A percentile compares a stretch with the other conserved stretches of the same genome.
phyloP scores from a whole-genome alignment of 2,113 vertebrate species.

The Uria lomvia region DNA sequence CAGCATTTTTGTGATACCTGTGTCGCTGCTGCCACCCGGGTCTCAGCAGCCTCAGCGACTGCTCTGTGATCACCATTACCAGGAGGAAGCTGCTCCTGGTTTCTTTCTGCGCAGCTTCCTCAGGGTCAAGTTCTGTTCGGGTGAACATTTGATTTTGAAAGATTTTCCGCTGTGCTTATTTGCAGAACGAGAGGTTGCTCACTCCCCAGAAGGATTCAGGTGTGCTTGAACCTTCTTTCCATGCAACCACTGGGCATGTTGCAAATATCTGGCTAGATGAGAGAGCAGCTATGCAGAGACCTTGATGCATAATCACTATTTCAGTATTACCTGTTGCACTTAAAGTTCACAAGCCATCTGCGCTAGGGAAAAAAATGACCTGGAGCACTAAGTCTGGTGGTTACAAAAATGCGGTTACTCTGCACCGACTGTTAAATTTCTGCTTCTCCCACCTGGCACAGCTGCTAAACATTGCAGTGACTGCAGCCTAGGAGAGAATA shows the following conservation, averaged over 20 bases:
- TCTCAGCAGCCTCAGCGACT: not conserved
- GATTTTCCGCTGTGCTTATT: not conserved
- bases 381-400: not conserved
- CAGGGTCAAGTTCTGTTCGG: not conserved
- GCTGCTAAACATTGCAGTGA: not conserved
- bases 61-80: not conserved
- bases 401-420: not conserved
- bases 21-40: not conserved
- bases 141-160: not conserved
- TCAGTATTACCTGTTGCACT: not conserved
- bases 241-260: not conserved
- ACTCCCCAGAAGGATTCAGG: not conserved
- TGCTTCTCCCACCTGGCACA: not conserved
- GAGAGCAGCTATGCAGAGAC: not conserved
- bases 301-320: not conserved
- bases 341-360: not conserved
- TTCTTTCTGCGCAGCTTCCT: not conserved
- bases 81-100: not conserved
- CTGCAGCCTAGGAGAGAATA: not conserved
- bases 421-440: not conserved
- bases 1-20: not conserved
- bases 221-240: not conserved
- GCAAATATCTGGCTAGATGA: not conserved
- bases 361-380: too few species aligned
- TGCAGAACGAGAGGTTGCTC: not conserved